Conservation (phyloP, 1,140 invertebrate species). For the Zeugodacus cucurbitae region DNA sequence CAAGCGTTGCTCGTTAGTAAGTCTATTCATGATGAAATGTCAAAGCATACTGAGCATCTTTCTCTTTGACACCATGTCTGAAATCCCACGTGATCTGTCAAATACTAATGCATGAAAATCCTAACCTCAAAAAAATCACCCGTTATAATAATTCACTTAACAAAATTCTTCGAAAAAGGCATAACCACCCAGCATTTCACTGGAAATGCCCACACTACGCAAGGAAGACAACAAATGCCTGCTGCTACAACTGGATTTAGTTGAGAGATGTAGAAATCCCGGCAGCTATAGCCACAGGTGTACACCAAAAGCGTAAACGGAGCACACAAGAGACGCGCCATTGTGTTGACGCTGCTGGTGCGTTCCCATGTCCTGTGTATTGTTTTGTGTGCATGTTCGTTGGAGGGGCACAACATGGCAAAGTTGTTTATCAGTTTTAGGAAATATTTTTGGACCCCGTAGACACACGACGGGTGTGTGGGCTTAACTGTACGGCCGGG, state of each 20-base stretch:
- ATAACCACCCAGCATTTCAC: too few species aligned
- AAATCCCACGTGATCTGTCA: too few species aligned
- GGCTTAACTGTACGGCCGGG: too few species aligned
- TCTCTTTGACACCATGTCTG: too few species aligned
- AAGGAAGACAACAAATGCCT: background rate
- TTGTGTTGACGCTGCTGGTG: background rate
- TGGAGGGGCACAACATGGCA: background rate
- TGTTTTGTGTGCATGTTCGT: background rate
- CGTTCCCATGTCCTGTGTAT: background rate
- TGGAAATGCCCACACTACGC: background rate
- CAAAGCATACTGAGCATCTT: too few species aligned
- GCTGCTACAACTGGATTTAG: background rate
- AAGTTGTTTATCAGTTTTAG: conserved; percentile 32
- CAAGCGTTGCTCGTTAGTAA: too few species aligned
- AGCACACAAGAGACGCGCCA: background rate
- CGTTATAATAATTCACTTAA: too few species aligned
- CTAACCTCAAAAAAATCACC: too few species aligned
- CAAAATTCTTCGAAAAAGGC: too few species aligned
- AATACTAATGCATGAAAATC: too few species aligned
- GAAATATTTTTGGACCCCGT: background rate
- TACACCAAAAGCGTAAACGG: background rate
- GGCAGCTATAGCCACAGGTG: background rate
- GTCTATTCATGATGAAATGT: too few species aligned
- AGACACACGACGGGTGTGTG: too few species aligned
- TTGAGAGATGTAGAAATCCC: background rate